Evolutionary conservation across 2,797 vertebrate species (phyloP), one percentile per base, ranked within the genome.

Genomic region (Chrysocyon brachyurus): DNA sequence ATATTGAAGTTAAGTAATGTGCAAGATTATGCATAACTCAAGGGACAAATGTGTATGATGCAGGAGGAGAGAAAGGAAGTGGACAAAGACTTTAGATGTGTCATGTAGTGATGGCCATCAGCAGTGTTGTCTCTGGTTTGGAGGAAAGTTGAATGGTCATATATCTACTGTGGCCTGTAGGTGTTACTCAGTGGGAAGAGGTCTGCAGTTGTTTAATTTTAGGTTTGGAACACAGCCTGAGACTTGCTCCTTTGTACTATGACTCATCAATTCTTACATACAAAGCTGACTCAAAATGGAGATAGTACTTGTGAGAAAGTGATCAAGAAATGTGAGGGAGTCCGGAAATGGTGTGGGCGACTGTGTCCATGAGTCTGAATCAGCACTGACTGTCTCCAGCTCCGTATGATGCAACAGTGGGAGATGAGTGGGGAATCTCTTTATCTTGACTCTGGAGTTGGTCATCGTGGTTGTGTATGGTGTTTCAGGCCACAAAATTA

Each of bases 251-350:
- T 86, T 90, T 75, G 61, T 81, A 12, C 6, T 57, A 8, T 63
- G 92, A 96, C 59, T 81, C 72, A 52, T 83, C 22, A 11, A 0
- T 68, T 70, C 94, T 86, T 28, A 73, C 33, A 66, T 26, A 52
- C 59, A 75, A 17, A 84, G 72, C 24, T 77, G 73, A 57, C 93
- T 96, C 75, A 56, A 11, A 78, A 70, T 61, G 85, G 86, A 86
- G 93, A 73, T 49, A 33, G 77, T 40, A 19, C 26, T 66, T 66
- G 46, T 92, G 89, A 95, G 87, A 96, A 88, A 61, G 78, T 40
- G 86, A 75, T 87, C 31, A 64, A 22, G 82, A 92, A 82, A 46
- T 56, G 33, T 75, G 82, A 75, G 70, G 73, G n/a, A 87, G 85
- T 84, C 66, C 46, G 93, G 96, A 94, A 77, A 8, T 56, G 61